These are phyloP conservation scores for Mellivora capensis DNA, from an alignment of 2,113 vertebrate genomes.

Conservation along the genomic window DNA sequence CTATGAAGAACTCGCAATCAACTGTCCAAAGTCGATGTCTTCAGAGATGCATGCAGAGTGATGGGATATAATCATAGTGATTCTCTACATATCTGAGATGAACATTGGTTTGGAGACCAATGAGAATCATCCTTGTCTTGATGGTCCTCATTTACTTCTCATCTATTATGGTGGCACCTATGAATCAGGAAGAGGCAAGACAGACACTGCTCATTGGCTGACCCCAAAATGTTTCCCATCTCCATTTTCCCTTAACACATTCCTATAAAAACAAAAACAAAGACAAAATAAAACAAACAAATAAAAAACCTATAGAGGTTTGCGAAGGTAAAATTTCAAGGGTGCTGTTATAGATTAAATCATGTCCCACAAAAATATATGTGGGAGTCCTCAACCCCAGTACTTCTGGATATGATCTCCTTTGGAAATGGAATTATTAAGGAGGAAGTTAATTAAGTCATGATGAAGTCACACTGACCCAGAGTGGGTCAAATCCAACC, in stretches of 20 bases:
- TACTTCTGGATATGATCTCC: not conserved
- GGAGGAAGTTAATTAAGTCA: not conserved
- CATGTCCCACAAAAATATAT: not conserved
- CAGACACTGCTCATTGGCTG: not conserved
- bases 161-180: rapidly evolving
- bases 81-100: rapidly evolving
- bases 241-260: no score
- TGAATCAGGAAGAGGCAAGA: not conserved
- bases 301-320: not conserved
- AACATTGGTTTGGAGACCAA: not conserved
- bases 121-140: not conserved
- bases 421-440: not conserved
- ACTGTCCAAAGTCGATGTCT: rapidly evolving
- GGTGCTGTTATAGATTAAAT: not conserved
- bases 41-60: rapidly evolving
- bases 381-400: not conserved
- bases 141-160: rapidly evolving
- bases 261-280: not conserved
- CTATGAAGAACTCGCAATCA: not conserved
- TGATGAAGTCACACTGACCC: not conserved
- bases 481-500: not conserved
- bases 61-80: rapidly evolving
- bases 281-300: not conserved
- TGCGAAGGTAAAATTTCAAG: not conserved
- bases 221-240: not conserved